Base-by-base conservation (phyloP, 2,113 vertebrate species). In the Mirounga angustirostris region DNA sequence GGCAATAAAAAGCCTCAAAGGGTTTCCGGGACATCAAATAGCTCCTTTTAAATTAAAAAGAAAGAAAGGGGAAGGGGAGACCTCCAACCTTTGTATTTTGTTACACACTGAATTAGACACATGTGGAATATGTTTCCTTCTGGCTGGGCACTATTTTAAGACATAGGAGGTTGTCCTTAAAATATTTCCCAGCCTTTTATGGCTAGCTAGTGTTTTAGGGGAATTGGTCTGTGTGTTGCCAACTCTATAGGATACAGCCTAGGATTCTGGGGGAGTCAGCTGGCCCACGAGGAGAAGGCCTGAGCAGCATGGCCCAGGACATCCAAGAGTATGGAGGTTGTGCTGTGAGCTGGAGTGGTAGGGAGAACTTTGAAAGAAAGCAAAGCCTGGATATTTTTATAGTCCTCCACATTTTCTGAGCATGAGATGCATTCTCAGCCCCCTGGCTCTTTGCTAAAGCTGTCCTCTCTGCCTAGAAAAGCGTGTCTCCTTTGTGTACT, bases 1-100 rank as follows among this genome's bases (percentile, higher is more conserved):
- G 89, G 81, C 69, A 96, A 88, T 96, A 96, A 95, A 96, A 97
- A 86, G 56, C 81, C 94, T 97, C 94, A 84, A 97, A 95, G 89
- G 33, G 63, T 81, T 97, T 97, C 95, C 8, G 1, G 89, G 82
- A 83, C 94, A 96, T 96, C 94, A 96, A 91, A 97, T 74, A 91
- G 56, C 71, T 43, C 58, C 69, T 95, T 84, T 83, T 88, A 90
- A 97, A 91, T 93, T 85, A 87, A 95, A 96, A 97, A 76, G 22
- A 94, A 95, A 84, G 80, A 63, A 76, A 63, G 30, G 21, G 30
- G 36, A 67, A 59, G 14, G 33, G 11, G 24, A 40, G 50, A 50
- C 36, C 40, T 73, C 73, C 36, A 61, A 76, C 54, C 82, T 86
- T 92, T 91, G 95, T 89, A 40, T 95, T 96, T 96, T 91, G 87